Evolutionary conservation across 2,888 invertebrate genomes (phyloP).

Genomic region (Drepana falcataria): DNA sequence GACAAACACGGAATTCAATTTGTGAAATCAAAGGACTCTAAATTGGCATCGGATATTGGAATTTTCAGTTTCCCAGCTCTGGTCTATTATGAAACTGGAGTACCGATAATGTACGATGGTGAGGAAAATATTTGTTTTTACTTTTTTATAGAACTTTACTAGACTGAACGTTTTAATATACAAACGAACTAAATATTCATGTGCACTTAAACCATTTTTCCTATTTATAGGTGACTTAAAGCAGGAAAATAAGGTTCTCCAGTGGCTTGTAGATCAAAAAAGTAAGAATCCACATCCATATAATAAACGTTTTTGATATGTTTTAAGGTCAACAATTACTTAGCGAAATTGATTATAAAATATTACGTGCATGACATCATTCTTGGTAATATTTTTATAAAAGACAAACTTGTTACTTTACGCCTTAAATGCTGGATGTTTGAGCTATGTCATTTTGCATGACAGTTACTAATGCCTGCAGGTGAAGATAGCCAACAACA

Average conservation of each 20-base stretch:
- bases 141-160: not conserved
- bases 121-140: conserved; percentile 54
- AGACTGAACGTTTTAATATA: not conserved
- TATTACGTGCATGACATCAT: conserved; percentile 76
- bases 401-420: conserved; percentile 51
- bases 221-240: conserved; percentile 92
- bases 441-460: conserved; percentile 79
- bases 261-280: conserved; percentile 97
- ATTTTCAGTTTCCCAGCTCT: conserved; percentile 95
- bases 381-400: conserved; percentile 47
- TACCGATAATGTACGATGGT: conserved; percentile 97
- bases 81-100: conserved; percentile 95
- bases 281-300: conserved; percentile 89
- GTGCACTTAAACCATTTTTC: conserved; percentile 40
- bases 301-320: conserved; percentile 47
- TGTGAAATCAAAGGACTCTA: conserved; percentile 94
- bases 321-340: conserved; percentile 33
- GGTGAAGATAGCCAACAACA: conserved; percentile 76
- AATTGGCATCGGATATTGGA: conserved; percentile 93
- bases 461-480: conserved; percentile 81
- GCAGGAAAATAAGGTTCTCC: conserved; percentile 96
- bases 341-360: conserved; percentile 42
- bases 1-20: conserved; percentile 96
- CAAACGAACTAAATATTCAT: conserved; percentile 3
- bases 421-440: conserved; percentile 74